Percentiles rank a stretch among this genome's conserved stretches.
phyloP scores from a whole-genome alignment of 2,113 vertebrate species.

The Neotoma lepida region DNA sequence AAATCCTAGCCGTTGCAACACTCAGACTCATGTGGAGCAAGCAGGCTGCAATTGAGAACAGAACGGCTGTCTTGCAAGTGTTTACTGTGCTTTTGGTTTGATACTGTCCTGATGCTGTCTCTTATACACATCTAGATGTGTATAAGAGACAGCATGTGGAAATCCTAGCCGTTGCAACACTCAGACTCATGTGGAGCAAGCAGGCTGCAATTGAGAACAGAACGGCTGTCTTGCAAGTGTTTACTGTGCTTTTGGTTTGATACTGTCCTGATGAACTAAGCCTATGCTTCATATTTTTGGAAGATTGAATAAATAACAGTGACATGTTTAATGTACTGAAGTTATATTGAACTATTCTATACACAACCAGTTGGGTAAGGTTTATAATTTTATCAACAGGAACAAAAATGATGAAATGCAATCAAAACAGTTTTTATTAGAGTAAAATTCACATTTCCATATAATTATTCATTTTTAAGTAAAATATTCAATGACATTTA shows the following conservation, averaged over 20 bases:
- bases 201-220: background rate
- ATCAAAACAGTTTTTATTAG: background rate
- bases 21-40: background rate
- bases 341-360: background rate
- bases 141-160: too few species aligned
- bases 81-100: background rate
- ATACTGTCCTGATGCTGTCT: too few species aligned
- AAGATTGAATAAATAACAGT: background rate
- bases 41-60: background rate
- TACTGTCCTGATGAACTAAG: background rate
- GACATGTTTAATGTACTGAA: background rate
- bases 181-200: constrained; percentile 3
- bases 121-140: too few species aligned
- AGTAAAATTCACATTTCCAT: background rate
- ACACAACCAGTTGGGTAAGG: background rate
- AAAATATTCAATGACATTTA: background rate
- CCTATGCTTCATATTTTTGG: constrained; percentile 16
- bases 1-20: background rate
- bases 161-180: background rate
- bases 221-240: background rate
- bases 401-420: background rate
- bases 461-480: constrained; percentile 39
- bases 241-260: background rate
- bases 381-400: constrained; percentile 15
- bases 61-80: background rate